A percentile compares a stretch with the other conserved stretches of the same genome.
Evolutionary conservation across 1,140 invertebrate genomes (phyloP).

Genomic region (Coelopa frigida): DNA sequence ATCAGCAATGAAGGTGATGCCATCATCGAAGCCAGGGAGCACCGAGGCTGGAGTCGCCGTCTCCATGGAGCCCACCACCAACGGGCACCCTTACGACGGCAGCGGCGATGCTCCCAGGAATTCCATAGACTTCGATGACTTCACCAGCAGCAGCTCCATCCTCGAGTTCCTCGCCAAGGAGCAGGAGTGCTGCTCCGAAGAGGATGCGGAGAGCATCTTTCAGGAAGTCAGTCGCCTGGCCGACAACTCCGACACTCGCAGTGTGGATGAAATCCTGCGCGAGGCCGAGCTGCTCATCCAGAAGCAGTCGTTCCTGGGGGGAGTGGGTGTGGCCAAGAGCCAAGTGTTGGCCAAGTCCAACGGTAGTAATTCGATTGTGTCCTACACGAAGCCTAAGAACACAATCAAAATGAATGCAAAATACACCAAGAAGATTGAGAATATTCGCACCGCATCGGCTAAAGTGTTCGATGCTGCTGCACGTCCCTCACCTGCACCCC

Average conservation of each 20-base stretch:
- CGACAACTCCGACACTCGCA: constrained; percentile 32
- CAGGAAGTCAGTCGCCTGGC: constrained; percentile 39
- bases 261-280: constrained; percentile 39
- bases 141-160: constrained; percentile 34
- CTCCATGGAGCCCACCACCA: constrained; percentile 1
- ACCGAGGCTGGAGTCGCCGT: not conserved
- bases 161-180: constrained; percentile 40
- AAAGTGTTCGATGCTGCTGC: not conserved
- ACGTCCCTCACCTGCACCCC: not conserved
- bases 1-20: not conserved
- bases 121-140: constrained; percentile 23
- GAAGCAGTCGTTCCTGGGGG: constrained; percentile 23
- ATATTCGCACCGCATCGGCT: constrained; percentile 12
- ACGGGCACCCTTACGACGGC: constrained; percentile 4
- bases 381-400: no score
- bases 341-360: no score
- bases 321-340: not conserved
- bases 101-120: no score
- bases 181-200: constrained; percentile 26
- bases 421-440: constrained; percentile 35
- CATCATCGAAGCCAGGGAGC: not conserved
- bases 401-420: constrained; percentile 31
- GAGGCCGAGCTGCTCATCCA: constrained; percentile 40
- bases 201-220: constrained; percentile 38
- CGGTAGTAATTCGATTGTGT: no score